Evolutionary conservation across 2,797 vertebrate species (phyloP).

Genomic region (Rhinoraja longicauda): DNA sequence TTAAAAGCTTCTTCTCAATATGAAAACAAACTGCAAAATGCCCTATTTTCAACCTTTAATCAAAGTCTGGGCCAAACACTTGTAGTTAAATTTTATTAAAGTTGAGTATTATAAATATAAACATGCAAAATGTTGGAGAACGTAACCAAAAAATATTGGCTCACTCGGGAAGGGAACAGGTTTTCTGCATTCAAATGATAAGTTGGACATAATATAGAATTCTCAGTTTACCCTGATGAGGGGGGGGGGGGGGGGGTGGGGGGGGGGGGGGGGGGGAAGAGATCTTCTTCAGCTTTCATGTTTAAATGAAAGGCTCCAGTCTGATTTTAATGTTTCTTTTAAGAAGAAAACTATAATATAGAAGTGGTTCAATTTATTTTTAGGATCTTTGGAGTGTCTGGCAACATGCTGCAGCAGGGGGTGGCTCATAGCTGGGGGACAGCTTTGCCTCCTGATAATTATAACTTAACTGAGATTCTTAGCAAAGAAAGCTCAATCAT

Average conservation of each 20-base stretch:
- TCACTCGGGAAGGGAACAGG: neutral
- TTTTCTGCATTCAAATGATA: neutral
- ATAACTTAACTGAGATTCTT: too few relatives aligned
- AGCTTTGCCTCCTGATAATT: neutral
- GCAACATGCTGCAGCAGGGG: neutral
- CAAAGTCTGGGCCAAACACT: neutral
- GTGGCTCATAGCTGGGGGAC: neutral
- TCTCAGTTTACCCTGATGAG: neutral
- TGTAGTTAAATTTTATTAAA: neutral
- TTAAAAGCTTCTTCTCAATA: neutral
- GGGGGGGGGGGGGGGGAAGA: too few relatives aligned
- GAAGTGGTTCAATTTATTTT: neutral
- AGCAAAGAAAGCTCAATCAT: conserved; percentile 14
- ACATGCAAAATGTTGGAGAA: neutral
- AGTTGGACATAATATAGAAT: neutral
- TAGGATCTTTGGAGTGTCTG: neutral
- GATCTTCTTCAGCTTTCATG: neutral
- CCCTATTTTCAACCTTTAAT: neutral
- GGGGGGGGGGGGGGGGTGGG: too few relatives aligned
- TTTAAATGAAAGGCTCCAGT: neutral
- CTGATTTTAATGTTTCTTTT: neutral
- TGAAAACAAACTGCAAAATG: neutral
- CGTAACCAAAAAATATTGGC: neutral
- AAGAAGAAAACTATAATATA: conserved; percentile 1
- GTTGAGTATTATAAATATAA: neutral